Evolutionary conservation across 2,888 invertebrate genomes (phyloP).

Genomic region (Hipparchia sbordonii): DNA sequence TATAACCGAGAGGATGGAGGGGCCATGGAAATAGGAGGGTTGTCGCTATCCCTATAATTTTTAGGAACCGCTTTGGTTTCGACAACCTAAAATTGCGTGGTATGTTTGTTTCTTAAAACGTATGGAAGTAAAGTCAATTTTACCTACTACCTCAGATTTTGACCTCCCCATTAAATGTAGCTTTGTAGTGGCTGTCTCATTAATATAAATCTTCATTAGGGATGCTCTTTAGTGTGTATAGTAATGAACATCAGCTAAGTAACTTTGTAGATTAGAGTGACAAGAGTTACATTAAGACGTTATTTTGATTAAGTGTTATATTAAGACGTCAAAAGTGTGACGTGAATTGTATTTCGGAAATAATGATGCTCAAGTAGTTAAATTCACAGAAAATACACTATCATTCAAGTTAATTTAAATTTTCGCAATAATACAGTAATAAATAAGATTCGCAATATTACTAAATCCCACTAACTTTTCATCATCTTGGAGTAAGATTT

Average conservation of each 20-base stretch:
- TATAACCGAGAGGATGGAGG: too few species aligned
- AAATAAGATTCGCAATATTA: too few species aligned
- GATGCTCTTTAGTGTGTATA: slow-evolving; percentile 26
- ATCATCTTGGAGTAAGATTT: too few species aligned
- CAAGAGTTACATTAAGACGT: background rate
- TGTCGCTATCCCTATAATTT: too few species aligned
- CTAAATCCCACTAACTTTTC: too few species aligned
- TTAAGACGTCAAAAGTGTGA: background rate
- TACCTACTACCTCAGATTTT: background rate
- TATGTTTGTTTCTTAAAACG: background rate
- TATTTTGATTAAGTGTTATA: background rate
- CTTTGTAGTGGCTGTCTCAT: background rate
- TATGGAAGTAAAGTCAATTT: background rate
- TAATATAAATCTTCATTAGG: slow-evolving; percentile 13
- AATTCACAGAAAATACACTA: background rate
- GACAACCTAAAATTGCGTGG: too few species aligned
- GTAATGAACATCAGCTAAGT: slow-evolving; percentile 21
- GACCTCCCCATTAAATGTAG: background rate
- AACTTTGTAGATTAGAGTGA: slow-evolving; percentile 1
- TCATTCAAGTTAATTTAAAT: too few species aligned
- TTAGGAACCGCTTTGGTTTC: too few species aligned
- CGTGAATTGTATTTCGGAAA: background rate
- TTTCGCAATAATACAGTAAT: too few species aligned
- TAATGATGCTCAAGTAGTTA: background rate
- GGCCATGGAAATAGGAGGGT: too few species aligned